Evolutionary conservation across 2,113 vertebrate species (phyloP).

Genomic region (Ceyx melanurus): DNA sequence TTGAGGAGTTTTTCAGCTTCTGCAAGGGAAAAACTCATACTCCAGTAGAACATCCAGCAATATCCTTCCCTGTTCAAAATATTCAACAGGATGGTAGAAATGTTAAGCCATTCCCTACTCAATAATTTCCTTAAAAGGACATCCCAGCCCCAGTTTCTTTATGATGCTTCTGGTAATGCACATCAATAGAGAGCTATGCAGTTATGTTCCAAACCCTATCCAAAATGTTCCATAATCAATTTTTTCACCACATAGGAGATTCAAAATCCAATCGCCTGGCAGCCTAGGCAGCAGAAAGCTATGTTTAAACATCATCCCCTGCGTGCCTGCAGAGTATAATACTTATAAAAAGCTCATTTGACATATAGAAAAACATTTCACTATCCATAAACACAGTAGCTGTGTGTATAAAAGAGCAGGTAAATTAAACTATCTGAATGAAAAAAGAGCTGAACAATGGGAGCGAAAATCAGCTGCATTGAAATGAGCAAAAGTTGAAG

Average conservation of each 20-base stretch:
- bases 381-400: constrained; percentile 53
- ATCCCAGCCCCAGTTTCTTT: background rate
- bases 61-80: constrained; percentile 9
- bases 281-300: constrained; percentile 60
- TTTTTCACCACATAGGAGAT: constrained; percentile 69
- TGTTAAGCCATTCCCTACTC: background rate
- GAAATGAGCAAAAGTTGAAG: constrained; percentile 19
- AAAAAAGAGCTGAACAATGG: constrained; percentile 38
- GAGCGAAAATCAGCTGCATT: constrained; percentile 16
- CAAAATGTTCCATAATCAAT: constrained; percentile 67
- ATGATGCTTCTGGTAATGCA: background rate
- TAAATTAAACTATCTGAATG: constrained; percentile 63
- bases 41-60: background rate
- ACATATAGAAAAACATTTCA: constrained; percentile 56
- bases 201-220: constrained; percentile 38
- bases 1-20: background rate
- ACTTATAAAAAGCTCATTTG: constrained; percentile 65
- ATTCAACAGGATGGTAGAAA: constrained; percentile 9
- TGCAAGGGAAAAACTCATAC: background rate
- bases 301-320: constrained; percentile 76
- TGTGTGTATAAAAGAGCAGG: constrained; percentile 53
- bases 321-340: constrained; percentile 59
- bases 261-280: constrained; percentile 63
- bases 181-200: constrained; percentile 10
- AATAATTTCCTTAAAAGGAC: constrained; percentile 11